Evolutionary conservation across 2,888 invertebrate species (phyloP), one percentile per base, ranked within the genome.

Genomic region (Torymus texanus): DNA sequence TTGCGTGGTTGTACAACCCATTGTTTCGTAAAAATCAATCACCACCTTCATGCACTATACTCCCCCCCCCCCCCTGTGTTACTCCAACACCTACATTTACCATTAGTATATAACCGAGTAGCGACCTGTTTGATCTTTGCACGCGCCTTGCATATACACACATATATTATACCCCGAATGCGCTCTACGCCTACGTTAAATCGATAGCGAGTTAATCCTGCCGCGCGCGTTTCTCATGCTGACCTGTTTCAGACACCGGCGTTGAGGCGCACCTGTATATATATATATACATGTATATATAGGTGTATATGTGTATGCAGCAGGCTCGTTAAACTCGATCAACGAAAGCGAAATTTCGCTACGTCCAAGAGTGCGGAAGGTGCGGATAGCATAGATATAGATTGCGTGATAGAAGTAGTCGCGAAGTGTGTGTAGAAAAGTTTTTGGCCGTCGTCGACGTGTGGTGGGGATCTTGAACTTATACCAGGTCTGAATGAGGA

Each of bases 181-280:
- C 41, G 29, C 4, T 29, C 5, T 3, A 5, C 71, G 75, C 78
- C 75, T 16, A 53, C 55, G 75, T 71, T 78, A 63, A 75, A 78
- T 78, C 78, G 75, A 75, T 78, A 78, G 56, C 51, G 51, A 75
- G 75, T 75, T 81, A 78, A 78, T 80, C 80, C 74, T 61, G 58
- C 41, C 71, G 24, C 63, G 29, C 67, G 50, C 59, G 61, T 75
- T 75, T 80, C 75, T 75, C 73, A 58, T n/a, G 72, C 75, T 81
- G 78, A 75, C 75, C 75, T 41, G 75, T 62, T 75, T 81, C 55
- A 41, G 18, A 21, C 5, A 55, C 59, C 10, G 5, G 14, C 0
- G n/a, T 18, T 13, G 12, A 56, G 41, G 61, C 50, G 50, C 29
- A 41, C 41, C 8, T 41, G 41, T 41, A 41, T 41, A 8, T 41